Percentiles rank a stretch among this genome's conserved stretches.
phyloP scores from a whole-genome alignment of 1,140 invertebrate species.

The Drosophila equinoxialis region DNA sequence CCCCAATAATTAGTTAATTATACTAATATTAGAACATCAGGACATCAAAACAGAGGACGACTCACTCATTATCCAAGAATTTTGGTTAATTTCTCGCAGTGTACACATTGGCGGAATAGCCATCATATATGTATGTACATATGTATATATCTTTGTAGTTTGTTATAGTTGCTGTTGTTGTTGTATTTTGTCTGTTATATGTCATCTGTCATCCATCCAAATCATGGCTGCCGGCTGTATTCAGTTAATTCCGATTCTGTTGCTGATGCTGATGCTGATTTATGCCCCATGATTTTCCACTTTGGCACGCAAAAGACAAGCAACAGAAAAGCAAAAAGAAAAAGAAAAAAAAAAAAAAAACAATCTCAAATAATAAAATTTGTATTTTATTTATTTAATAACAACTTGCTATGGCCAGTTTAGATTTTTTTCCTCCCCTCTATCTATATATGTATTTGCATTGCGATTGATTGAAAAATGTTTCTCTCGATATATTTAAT shows the following conservation, averaged over 20 bases:
- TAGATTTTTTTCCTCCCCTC: conserved; percentile 7
- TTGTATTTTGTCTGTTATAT: conserved; percentile 66
- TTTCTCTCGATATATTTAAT: background rate
- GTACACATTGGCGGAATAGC: conserved; percentile 24
- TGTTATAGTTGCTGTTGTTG: background rate
- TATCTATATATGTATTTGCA: background rate
- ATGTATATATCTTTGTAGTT: conserved; percentile 23
- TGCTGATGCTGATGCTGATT: conserved; percentile 48
- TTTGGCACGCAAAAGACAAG: conserved; percentile 73
- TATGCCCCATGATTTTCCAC: conserved; percentile 80
- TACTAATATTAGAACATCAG: too few species aligned
- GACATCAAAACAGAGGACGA: too few species aligned
- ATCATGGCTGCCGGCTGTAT: conserved; percentile 65
- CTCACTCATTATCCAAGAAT: too few species aligned
- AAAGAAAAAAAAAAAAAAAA: conserved; percentile 6
- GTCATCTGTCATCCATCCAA: conserved; percentile 66
- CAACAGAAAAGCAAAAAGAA: conserved; percentile 45
- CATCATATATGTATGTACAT: conserved; percentile 26
- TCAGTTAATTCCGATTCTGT: conserved; percentile 39
- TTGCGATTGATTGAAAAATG: conserved; percentile 10
- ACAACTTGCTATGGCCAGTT: conserved; percentile 15
- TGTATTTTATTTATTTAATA: conserved; percentile 21
- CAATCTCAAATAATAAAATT: conserved; percentile 36
- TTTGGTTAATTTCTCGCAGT: background rate
- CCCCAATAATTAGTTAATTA: too few species aligned